Evolutionary conservation across 2,888 invertebrate species (phyloP).

Genomic region (Rugalucina vietnamica): DNA sequence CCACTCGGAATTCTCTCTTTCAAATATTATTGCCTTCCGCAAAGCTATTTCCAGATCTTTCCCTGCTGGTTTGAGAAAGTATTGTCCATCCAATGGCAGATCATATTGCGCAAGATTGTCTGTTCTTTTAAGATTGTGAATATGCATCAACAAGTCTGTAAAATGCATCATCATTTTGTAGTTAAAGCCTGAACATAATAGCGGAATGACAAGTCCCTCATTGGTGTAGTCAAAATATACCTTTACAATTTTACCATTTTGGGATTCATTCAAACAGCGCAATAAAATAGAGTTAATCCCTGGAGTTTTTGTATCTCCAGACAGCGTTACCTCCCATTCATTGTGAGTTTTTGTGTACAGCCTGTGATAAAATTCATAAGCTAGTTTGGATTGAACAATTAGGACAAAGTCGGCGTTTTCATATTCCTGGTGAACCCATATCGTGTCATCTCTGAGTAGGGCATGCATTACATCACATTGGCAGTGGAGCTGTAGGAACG

Average conservation of each 20-base stretch:
- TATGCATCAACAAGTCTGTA: constrained; percentile 53
- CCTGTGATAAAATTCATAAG: too few relatives aligned
- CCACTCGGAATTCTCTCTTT: constrained; percentile 44
- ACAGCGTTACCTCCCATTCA: too few relatives aligned
- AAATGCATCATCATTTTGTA: constrained; percentile 59
- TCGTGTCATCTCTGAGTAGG: too few relatives aligned
- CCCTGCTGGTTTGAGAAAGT: constrained; percentile 33
- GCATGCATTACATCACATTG: too few relatives aligned
- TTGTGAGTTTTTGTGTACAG: too few relatives aligned
- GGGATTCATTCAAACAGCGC: too few relatives aligned
- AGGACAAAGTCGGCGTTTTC: too few relatives aligned
- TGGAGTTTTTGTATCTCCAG: too few relatives aligned
- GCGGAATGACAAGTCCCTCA: constrained; percentile 44
- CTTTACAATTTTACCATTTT: constrained; percentile 60
- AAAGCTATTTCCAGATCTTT: constrained; percentile 41
- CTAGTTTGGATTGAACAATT: too few relatives aligned
- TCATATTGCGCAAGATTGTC: constrained; percentile 46
- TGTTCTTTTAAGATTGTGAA: constrained; percentile 48
- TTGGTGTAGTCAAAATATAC: constrained; percentile 56
- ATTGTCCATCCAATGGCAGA: constrained; percentile 52
- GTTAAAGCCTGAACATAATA: constrained; percentile 54
- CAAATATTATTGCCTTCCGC: constrained; percentile 19
- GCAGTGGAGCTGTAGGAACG: too few relatives aligned
- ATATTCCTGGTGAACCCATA: too few relatives aligned
- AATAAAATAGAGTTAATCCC: too few relatives aligned